Conservation (phyloP, 2,888 invertebrate genomes). For the Clivina fossor region DNA sequence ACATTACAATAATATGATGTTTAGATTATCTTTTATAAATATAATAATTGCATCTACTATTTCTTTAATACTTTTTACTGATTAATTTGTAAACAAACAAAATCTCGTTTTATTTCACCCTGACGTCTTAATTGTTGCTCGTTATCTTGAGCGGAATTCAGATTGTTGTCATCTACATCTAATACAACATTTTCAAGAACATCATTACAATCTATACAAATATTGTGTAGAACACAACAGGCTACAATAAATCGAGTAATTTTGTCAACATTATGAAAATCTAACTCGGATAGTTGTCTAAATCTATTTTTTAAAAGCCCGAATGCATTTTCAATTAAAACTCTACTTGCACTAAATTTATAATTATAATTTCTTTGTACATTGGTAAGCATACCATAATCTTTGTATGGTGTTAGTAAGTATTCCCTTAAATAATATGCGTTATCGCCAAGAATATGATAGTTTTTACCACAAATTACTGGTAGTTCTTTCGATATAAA, state of each 20-base stretch:
- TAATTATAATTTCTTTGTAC: slow-evolving; percentile 39
- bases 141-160: not conserved
- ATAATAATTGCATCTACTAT: not conserved
- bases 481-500: slow-evolving; percentile 2
- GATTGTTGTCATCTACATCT: not conserved
- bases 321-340: slow-evolving; percentile 42
- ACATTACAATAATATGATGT: not conserved
- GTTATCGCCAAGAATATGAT: slow-evolving; percentile 35
- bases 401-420: slow-evolving; percentile 10
- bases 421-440: slow-evolving; percentile 9
- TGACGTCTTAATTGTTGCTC: not conserved
- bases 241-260: slow-evolving; percentile 36
- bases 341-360: slow-evolving; percentile 36
- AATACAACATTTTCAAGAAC: not conserved
- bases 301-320: slow-evolving; percentile 39
- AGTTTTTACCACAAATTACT: slow-evolving; percentile 15
- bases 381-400: slow-evolving; percentile 36
- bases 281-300: slow-evolving; percentile 3
- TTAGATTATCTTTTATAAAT: not conserved
- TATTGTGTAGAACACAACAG: slow-evolving; percentile 39
- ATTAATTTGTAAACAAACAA: not conserved
- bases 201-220: slow-evolving; percentile 37
- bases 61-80: not conserved
- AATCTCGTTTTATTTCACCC: not conserved
- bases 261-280: slow-evolving; percentile 16